Evolutionary conservation across 2,113 vertebrate species (phyloP).

Genomic region (Gobiocypris rarus): DNA sequence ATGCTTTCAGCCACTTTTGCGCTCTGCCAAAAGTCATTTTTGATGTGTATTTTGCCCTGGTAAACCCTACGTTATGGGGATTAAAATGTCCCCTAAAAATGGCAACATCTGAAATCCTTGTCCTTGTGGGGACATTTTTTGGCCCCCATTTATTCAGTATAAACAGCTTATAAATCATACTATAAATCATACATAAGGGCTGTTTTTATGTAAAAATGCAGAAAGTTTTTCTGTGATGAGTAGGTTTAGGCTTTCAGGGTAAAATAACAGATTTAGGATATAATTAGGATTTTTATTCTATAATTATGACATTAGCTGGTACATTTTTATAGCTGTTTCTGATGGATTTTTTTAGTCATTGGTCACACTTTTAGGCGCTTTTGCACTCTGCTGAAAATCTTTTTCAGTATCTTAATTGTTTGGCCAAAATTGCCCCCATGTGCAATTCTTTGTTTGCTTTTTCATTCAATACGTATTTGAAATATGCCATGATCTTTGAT

Average conservation of each 20-base stretch:
- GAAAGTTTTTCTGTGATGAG: no score
- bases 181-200: no score
- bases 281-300: no score
- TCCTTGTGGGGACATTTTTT: no score
- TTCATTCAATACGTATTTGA: conserved; percentile 7
- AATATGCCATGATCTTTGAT: conserved; percentile 24
- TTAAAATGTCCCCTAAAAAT: no score
- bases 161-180: no score
- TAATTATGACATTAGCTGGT: not conserved
- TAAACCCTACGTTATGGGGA: no score
- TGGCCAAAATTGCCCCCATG: not conserved
- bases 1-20: not conserved
- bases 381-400: not conserved
- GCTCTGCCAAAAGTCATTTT: not conserved
- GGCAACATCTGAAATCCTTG: no score
- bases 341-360: not conserved
- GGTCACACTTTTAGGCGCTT: not conserved
- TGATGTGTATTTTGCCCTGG: not conserved
- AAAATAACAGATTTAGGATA: no score
- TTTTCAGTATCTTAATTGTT: not conserved
- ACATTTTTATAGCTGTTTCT: not conserved
- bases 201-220: no score
- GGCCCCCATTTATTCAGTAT: no score
- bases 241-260: no score
- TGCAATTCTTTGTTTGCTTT: not conserved